These are phyloP conservation scores for Conger conger DNA, from an alignment of 2,113 vertebrate species.

Conservation along the genomic window DNA sequence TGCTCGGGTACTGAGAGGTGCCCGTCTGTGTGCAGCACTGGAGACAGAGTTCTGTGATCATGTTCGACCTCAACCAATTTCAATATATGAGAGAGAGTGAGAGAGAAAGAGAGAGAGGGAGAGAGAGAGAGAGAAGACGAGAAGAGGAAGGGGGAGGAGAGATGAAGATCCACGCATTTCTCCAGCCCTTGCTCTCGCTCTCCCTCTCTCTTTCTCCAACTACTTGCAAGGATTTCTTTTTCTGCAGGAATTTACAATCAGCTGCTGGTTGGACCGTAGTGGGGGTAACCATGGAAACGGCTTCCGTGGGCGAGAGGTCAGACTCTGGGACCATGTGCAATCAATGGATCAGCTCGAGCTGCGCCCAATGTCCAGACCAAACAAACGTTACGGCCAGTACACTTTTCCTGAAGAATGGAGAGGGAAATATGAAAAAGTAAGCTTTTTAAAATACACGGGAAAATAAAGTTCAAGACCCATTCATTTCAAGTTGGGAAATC, in stretches of 20 bases:
- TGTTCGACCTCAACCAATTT: conserved; percentile 69
- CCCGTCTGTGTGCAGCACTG: conserved; percentile 56
- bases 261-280: conserved; percentile 67
- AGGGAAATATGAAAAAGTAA: background rate
- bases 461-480: background rate
- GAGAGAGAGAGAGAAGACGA: conserved; percentile 67
- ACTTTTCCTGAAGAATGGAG: conserved; percentile 28
- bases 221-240: conserved; percentile 40
- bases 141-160: conserved; percentile 84
- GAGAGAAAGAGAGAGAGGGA: conserved; percentile 58
- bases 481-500: background rate
- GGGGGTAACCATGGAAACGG: conserved; percentile 80
- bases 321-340: conserved; percentile 73
- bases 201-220: conserved; percentile 53
- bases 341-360: conserved; percentile 81
- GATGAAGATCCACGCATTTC: conserved; percentile 76
- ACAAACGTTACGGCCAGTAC: conserved; percentile 45
- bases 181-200: conserved; percentile 67
- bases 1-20: conserved; percentile 54
- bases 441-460: background rate
- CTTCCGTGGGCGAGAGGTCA: conserved; percentile 83
- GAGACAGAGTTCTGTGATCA: conserved; percentile 66
- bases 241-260: conserved; percentile 83
- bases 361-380: conserved; percentile 66
- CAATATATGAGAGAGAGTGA: conserved; percentile 60